Evolutionary conservation across 2,888 invertebrate genomes (phyloP), one percentile per base, ranked within the genome.

Genomic region (Polyommatus iphigenia): DNA sequence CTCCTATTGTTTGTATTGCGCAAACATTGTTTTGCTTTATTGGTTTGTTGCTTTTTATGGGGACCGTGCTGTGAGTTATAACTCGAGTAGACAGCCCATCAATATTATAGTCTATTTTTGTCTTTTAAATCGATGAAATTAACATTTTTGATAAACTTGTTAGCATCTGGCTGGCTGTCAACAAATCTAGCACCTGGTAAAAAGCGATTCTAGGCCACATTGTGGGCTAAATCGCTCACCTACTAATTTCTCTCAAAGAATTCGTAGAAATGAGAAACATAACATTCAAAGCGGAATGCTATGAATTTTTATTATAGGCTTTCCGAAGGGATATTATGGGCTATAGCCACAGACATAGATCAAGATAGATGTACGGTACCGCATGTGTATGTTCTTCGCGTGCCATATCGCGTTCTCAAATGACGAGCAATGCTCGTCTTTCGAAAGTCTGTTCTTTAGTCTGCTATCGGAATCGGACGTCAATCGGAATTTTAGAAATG

Each of bases 1-100:
- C 29, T 10, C 29, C 54, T 54, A 67, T 67, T 67, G 67, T 67
- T 67, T 67, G 67, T 67, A 67, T 67, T 67, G 67, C 67, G 67
- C 29, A 67, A 29, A 29, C 13, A 32, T 67, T 67, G 67, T 67
- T 67, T 67, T 67, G 15, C 5, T 29, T 67, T 67, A 67, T 32
- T 67, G 29, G 67, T 67, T 67, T 62, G 20, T 62, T 67, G 24
- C 29, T 67, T 67, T 67, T 67, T 32, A 29, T 24, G 13, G 13
- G 13, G 3, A 32, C 13, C 29, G 29, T 29, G 32, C 67, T 13
- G 8, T 59, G 20, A 59, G 59, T 59, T 20, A 20, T 62, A 67
- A 67, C 29, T 62, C 0, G 29, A 13, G 62, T 29, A 29, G 24
- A 10, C 24, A 67, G 29, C 67, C 29, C 29, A 67, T 67, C 20